A percentile compares a stretch with the other conserved stretches of the same genome.
phyloP scores from a whole-genome alignment of 1,140 invertebrate species.

The Monochamus saltuarius region DNA sequence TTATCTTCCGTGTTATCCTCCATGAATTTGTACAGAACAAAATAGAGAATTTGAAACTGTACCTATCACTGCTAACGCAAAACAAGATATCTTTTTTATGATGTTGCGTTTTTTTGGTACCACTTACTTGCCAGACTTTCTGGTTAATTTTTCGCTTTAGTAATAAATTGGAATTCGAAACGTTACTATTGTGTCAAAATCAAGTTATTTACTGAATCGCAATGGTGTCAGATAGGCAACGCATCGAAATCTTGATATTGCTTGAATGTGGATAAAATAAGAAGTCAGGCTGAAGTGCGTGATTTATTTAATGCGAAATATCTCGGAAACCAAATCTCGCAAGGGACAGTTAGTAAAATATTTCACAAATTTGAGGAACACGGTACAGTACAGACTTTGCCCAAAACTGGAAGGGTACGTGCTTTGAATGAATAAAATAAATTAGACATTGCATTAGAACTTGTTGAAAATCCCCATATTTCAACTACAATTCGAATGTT shows the following conservation, averaged over 20 bases:
- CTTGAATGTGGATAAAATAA: constrained; percentile 17
- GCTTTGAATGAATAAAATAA: constrained; percentile 9
- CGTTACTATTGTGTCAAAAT: constrained; percentile 8
- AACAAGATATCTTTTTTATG: constrained; percentile 9
- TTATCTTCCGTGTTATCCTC: not conserved
- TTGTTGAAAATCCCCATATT: constrained; percentile 5
- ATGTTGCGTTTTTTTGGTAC: not conserved
- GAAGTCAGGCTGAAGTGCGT: constrained; percentile 17
- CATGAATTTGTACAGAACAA: not conserved
- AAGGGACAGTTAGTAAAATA: constrained; percentile 14
- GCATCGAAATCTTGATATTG: constrained; percentile 17
- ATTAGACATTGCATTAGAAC: constrained; percentile 15
- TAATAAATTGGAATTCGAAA: constrained; percentile 7
- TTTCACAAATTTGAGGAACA: constrained; percentile 22
- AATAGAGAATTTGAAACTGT: too few relatives aligned
- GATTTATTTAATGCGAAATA: constrained; percentile 15
- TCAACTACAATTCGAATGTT: constrained; percentile 12
- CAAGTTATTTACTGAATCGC: not conserved
- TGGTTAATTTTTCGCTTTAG: not conserved
- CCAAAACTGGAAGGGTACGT: not conserved
- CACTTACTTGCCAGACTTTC: not conserved
- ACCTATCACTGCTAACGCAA: not conserved
- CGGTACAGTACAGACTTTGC: not conserved
- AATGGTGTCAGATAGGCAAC: constrained; percentile 11
- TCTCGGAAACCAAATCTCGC: constrained; percentile 14